These are phyloP conservation scores for Drosophila atroscutellata DNA, from an alignment of 2,888 invertebrate genomes.

Conservation along the genomic window DNA sequence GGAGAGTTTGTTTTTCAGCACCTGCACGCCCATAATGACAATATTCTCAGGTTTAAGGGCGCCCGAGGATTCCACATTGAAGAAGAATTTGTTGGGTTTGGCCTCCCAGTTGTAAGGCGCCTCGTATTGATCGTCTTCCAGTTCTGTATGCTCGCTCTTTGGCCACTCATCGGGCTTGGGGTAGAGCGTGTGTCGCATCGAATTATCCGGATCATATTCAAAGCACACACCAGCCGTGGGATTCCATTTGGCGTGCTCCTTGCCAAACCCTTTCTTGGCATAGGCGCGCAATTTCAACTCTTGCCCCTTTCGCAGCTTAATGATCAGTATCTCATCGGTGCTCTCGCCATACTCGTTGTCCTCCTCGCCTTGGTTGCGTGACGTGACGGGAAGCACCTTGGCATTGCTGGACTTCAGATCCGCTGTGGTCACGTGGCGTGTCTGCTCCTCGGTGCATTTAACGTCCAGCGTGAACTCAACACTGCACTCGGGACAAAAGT, in stretches of 20 bases:
- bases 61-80: constrained; percentile 98
- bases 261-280: constrained; percentile 95
- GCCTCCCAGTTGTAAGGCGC: constrained; percentile 97
- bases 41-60: constrained; percentile 98
- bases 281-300: constrained; percentile 97
- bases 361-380: constrained; percentile 95
- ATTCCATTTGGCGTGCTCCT: constrained; percentile 99
- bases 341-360: constrained; percentile 95
- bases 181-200: constrained; percentile 96
- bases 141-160: constrained; percentile 97
- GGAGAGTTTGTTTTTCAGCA: constrained; percentile 96
- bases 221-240: constrained; percentile 99
- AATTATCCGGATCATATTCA: constrained; percentile 99
- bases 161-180: constrained; percentile 99
- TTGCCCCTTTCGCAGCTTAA: constrained; percentile 92
- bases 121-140: constrained; percentile 96
- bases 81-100: constrained; percentile 98
- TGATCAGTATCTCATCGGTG: constrained; percentile 93
- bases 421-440: constrained; percentile 97
- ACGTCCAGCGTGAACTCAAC: constrained; percentile 99
- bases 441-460: constrained; percentile 96
- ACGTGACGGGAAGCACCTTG: constrained; percentile 96
- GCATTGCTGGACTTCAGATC: constrained; percentile 97
- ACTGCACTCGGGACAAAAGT: constrained; percentile 98
- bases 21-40: constrained; percentile 96